These are phyloP conservation scores for Sipunculus nudus DNA, from an alignment of 2,888 invertebrate species.

Conservation along the genomic window DNA sequence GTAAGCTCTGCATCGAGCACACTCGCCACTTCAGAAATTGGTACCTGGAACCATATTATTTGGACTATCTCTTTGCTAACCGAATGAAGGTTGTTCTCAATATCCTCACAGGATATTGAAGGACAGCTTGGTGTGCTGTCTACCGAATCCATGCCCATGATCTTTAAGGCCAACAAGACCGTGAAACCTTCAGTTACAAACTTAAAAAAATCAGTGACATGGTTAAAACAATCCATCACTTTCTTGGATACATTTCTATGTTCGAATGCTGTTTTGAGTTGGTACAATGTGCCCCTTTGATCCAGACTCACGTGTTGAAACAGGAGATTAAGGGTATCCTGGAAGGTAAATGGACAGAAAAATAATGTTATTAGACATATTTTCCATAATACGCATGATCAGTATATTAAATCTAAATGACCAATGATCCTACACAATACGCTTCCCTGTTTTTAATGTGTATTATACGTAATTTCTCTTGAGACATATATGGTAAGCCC, in stretches of 20 bases:
- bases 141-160: not conserved
- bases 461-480: too few species aligned
- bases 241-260: conserved; percentile 1
- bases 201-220: not conserved
- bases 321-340: not conserved
- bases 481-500: too few species aligned
- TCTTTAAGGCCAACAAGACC: not conserved
- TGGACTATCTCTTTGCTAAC: not conserved
- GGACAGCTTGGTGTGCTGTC: too few species aligned
- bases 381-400: too few species aligned
- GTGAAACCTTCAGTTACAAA: conserved; percentile 2
- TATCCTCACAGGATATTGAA: too few species aligned
- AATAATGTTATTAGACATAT: too few species aligned
- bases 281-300: not conserved
- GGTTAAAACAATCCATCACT: conserved; percentile 5
- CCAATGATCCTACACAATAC: too few species aligned
- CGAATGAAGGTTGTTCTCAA: not conserved
- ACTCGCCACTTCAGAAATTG: not conserved
- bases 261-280: not conserved
- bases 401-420: too few species aligned
- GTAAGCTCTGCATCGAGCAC: not conserved
- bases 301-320: not conserved
- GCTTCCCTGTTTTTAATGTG: too few species aligned
- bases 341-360: too few species aligned
- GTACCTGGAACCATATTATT: not conserved